phyloP scores from a whole-genome alignment of 1,140 invertebrate species.

The Papilio machaon region DNA sequence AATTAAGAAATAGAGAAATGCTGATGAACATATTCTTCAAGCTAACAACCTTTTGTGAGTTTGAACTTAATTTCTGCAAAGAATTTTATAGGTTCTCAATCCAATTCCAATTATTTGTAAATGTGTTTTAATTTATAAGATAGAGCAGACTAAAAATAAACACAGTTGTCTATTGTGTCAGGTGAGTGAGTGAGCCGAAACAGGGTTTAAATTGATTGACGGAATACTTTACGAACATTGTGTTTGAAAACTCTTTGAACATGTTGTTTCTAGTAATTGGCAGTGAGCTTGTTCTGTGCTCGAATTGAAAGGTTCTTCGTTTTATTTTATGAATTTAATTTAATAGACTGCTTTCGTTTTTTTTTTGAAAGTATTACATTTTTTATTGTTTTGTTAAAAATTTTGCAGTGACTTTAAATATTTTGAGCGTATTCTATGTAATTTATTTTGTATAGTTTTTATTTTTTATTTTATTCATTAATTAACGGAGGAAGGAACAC shows the following conservation, averaged over 20 bases:
- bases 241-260: background rate
- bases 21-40: background rate
- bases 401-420: no score
- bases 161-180: background rate
- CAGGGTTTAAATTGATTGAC: constrained; percentile 2
- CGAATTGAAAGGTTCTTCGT: constrained; percentile 10
- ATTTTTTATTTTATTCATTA: no score
- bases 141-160: background rate
- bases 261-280: constrained; percentile 21
- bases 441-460: no score
- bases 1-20: background rate
- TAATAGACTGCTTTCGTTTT: no score
- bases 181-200: background rate
- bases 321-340: background rate
- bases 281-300: background rate
- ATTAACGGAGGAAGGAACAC: no score
- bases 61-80: no score
- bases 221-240: constrained; percentile 13
- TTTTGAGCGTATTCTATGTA: no score
- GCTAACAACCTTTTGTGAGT: background rate
- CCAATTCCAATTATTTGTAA: no score
- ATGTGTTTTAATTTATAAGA: no score
- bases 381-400: no score
- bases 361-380: background rate
- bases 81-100: no score